Base-by-base conservation (phyloP, 2,888 invertebrate genomes). In the Bembecia ichneumoniformis region DNA sequence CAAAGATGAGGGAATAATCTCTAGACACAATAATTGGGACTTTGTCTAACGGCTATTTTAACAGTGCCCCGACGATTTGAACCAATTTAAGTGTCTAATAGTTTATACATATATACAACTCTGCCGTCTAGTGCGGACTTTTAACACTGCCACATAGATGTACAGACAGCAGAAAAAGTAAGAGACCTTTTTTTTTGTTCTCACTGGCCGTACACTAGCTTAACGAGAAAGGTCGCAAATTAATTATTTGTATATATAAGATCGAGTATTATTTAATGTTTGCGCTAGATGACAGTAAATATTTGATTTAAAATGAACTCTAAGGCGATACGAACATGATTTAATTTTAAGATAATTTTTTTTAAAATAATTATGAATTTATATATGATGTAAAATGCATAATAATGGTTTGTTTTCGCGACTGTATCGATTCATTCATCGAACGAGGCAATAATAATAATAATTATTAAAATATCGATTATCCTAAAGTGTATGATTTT, bases 401-500 rank as follows among this genome's bases (percentile, higher is more conserved):
- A 28, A 28, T 28, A 28, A 28, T 9, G 20, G 7, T 40, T 40
- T 40, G 7, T 10, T 13, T 40, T 35, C 35, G 35, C n/a, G 40
- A 11, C 35, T 35, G 35, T 35, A 10, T 35, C 40, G 28, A 28
- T 28, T 7, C 40, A 13, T 40, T 13, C 40, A 40, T 40, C 40
- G 40, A 40, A 40, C 40, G 14, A 40, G 40, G 40, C 40, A 40
- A 40, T 40, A n/a, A 11, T n/a, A 40, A 13, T 40, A 40, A n/a
- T 36, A 40, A 40, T 40, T 3, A 40, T 40, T 40, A 2, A 28
- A 40, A 11, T 40, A 40, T 40, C 11, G 13, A 40, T 40, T 40
- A 35, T 35, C 11, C 11, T 35, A 35, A 35, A 7, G 11, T 35
- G 59, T 59, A 60, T 59, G 56, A 49, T 43, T 43, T 43, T 59